phyloP scores from a whole-genome alignment of 2,888 invertebrate genomes.

The Xestia rhomboidea region DNA sequence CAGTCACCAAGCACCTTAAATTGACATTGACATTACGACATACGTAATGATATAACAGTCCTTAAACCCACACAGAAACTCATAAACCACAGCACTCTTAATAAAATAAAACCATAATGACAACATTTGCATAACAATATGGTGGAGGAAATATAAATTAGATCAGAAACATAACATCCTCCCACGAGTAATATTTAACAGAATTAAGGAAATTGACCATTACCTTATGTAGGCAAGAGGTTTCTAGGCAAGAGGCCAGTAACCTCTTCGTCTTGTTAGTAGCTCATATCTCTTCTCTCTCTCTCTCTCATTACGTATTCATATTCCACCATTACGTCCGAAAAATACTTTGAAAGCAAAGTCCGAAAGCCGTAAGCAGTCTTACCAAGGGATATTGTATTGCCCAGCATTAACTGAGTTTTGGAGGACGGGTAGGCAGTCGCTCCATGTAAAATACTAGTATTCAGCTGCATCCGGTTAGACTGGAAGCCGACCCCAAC shows the following conservation, averaged over 20 bases:
- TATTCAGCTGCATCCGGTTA: too few species aligned
- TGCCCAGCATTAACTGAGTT: too few species aligned
- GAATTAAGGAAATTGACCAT: slow-evolving; percentile 40
- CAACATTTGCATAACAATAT: slow-evolving; percentile 46
- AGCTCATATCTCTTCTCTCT: not conserved
- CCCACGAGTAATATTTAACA: slow-evolving; percentile 30
- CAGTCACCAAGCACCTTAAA: not conserved
- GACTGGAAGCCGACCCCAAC: too few species aligned
- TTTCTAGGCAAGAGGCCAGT: slow-evolving; percentile 28
- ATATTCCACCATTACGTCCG: not conserved
- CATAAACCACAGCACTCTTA: slow-evolving; percentile 26
- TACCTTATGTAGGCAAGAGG: slow-evolving; percentile 48
- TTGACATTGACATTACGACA: not conserved
- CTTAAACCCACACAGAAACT: slow-evolving; percentile 4
- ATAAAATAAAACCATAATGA: slow-evolving; percentile 39
- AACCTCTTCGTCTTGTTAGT: not conserved
- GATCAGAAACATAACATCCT: slow-evolving; percentile 30
- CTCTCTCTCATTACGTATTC: not conserved
- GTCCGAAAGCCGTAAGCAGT: too few species aligned
- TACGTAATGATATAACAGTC: slow-evolving; percentile 14
- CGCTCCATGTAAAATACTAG: too few species aligned
- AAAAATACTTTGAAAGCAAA: not conserved
- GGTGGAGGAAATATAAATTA: slow-evolving; percentile 53
- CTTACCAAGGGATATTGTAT: too few species aligned
- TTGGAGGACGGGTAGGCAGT: too few species aligned